Base-by-base conservation (phyloP, 2,113 vertebrate species). In the Mastomys natalensis region DNA sequence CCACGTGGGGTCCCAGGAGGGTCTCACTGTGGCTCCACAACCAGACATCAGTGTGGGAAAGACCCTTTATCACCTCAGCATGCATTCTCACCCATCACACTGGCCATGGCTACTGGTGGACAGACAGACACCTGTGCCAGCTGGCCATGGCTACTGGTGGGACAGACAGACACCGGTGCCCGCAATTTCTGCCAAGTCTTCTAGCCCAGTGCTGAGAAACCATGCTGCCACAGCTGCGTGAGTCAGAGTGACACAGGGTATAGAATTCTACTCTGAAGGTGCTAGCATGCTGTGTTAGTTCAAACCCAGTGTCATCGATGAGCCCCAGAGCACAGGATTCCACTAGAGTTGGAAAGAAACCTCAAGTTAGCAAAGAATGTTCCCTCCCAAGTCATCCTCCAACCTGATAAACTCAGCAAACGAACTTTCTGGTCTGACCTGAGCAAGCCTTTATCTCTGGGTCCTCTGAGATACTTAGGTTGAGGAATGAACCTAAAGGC, bases 331-430 rank as follows among this genome's bases (percentile, higher is more conserved):
- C 19, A 13, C 0, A 0, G 26, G 82, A 5, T 8, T 17, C 3
- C 6, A 0, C 22, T 40, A 15, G 22, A 16, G 22, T 4, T 73
- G 53, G 89, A 90, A 26, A 43, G 89, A 90, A 26, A 43, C 19
- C 31, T 62, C 62, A 60, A 7, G 2, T 22, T 13, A 3, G 16
- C 0, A 0, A 72, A 77, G 19, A 26, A 29, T 0, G 1, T 13
- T 15, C 62, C 21, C 70, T 48, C 70, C 13, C 4, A 3, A 70
- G 19, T 37, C 16, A 37, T 55, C 74, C 64, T 10, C 0, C 43
- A 78, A 40, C 68, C 10, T 40, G n/a, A 26, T 1, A 55, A 29
- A 21, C 37, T 43, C 37, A 77, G 51, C 13, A 24, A 90, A 43
- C 2, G 0, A 9, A 2, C 62, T 66, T 73, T 77, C 40, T 40